phyloP scores from a whole-genome alignment of 2,113 vertebrate species.

The Laticauda laticaudata region DNA sequence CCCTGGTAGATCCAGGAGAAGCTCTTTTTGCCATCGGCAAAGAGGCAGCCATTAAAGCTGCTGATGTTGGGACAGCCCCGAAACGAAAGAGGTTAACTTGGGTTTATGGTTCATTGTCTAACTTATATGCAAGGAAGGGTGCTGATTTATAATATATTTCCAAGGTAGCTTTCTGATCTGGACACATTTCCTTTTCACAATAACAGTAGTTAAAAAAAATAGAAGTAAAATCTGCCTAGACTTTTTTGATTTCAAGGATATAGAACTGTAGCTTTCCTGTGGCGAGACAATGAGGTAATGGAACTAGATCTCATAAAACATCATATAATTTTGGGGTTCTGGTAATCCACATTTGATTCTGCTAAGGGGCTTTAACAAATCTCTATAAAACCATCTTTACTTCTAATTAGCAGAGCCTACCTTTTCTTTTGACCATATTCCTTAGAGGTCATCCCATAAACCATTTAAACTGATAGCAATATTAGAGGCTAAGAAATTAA shows the following conservation, averaged over 20 bases:
- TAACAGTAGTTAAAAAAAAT: constrained; percentile 34
- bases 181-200: constrained; percentile 31
- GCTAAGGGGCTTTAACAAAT: constrained; percentile 37
- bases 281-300: constrained; percentile 2
- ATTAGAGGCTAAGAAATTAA: constrained; percentile 72
- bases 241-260: constrained; percentile 37
- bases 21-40: no score
- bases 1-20: no score
- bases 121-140: neutral
- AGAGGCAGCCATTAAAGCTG: no score
- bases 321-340: neutral
- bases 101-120: neutral
- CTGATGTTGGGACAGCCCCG: no score
- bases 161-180: neutral
- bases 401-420: constrained; percentile 64
- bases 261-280: constrained; percentile 1
- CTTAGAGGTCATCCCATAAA: constrained; percentile 66
- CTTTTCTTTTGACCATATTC: constrained; percentile 60
- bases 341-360: neutral
- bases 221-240: neutral
- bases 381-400: constrained; percentile 36
- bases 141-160: neutral
- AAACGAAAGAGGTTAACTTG: neutral
- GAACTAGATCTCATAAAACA: neutral
- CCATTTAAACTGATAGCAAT: constrained; percentile 69